Evolutionary conservation across 2,113 vertebrate genomes (phyloP), one percentile per base, ranked within the genome.

Genomic region (Odontesthes bonariensis): DNA sequence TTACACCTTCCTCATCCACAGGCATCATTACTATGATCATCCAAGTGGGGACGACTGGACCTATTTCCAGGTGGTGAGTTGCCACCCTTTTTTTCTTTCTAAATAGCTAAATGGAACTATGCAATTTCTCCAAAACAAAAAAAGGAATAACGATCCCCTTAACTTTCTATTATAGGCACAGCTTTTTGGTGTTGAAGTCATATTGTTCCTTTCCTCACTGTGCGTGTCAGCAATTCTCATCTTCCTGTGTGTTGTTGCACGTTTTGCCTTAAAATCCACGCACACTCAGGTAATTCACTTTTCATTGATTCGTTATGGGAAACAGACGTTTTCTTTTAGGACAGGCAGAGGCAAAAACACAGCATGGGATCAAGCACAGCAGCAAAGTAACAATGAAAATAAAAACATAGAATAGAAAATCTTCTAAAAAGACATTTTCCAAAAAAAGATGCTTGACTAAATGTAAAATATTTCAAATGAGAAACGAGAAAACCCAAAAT

Each of bases 231-330:
- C 0, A 51, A 8, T 93, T 16, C 90, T 93, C 65, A 87, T 93
- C 81, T 86, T 91, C 77, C 40, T 93, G 82, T 47, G 33, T 20
- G 1, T 0, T 1, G 1, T 86, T 0, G 81, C 91, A 59, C 73
- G 87, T 19, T 78, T 82, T 19, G 79, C 86, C 62, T 72, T 93
- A 55, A 90, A 81, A 72, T 91, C 91, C 23, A 87, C 88, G 62
- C 51, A 3, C 19, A 76, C 79, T n/a, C 88, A 89, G 89, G 90
- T 91, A 88, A 77, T 12, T 22, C 5, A 19, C 32, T 53, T 31
- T 73, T 57, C 23, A 27, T 42, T 27, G 16, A n/a, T 19, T 0
- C 2, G 8, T 19, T 6, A 19, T 47, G 5, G 44, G 12, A 12
- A 19, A 17, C 4, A 33, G 20, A 40, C 8, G n/a, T 12, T 20